A percentile compares a stretch with the other conserved stretches of the same genome.
These are phyloP conservation scores for Clytia hemisphaerica DNA, from an alignment of 30 jellyfish, hydroid and myxozoan species.

Conservation along the genomic window DNA sequence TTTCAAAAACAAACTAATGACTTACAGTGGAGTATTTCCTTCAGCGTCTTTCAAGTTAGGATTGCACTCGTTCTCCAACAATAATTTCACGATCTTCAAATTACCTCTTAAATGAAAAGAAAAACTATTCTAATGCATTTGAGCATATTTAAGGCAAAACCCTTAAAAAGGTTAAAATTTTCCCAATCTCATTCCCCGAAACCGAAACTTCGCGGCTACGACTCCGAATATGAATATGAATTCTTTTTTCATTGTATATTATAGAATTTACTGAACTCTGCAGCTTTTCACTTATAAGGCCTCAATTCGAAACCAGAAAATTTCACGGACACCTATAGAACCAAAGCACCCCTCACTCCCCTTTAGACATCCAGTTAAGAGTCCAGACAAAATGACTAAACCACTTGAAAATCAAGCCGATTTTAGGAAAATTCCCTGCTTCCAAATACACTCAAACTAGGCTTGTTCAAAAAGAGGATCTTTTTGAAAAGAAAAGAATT, in stretches of 20 bases:
- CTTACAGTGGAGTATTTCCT: conserved; percentile 78
- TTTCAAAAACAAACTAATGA: background rate
- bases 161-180: too few species aligned
- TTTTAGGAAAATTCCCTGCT: background rate
- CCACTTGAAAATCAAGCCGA: background rate
- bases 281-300: too few species aligned
- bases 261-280: too few species aligned
- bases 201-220: background rate
- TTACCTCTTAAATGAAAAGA: conserved; percentile 45
- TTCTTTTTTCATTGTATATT: too few species aligned
- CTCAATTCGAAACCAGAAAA: too few species aligned
- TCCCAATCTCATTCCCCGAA: too few species aligned
- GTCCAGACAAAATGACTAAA: background rate
- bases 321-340: too few species aligned
- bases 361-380: too few species aligned
- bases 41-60: conserved; percentile 44
- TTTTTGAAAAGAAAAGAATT: background rate
- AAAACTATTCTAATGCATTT: background rate
- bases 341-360: too few species aligned
- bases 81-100: conserved; percentile 50
- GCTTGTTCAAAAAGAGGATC: too few species aligned
- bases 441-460: too few species aligned
- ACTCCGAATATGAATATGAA: background rate
- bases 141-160: background rate
- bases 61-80: conserved; percentile 31